phyloP scores from a whole-genome alignment of 2,113 vertebrate genomes.

The Sakesphorus luctuosus region DNA sequence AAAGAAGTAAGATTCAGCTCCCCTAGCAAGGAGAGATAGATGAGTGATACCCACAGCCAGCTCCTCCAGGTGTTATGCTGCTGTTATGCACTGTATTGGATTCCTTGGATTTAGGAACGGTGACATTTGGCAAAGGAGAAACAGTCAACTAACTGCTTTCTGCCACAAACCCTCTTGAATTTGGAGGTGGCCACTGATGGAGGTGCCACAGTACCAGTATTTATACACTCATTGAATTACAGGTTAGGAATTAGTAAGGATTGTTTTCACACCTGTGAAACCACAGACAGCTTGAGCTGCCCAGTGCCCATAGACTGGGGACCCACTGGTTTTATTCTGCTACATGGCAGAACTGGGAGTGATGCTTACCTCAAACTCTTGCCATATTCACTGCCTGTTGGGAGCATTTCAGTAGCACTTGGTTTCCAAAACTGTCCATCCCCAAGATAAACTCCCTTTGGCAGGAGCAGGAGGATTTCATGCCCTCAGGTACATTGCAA shows the following conservation, averaged over 20 bases:
- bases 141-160: neutral
- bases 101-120: neutral
- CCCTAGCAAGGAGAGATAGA: neutral
- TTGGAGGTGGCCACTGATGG: neutral
- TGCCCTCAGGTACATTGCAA: neutral
- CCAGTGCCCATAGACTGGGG: neutral
- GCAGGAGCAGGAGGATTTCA: neutral
- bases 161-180: neutral
- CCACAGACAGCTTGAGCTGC: neutral
- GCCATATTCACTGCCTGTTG: neutral
- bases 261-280: neutral
- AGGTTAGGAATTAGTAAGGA: neutral
- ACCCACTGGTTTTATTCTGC: neutral
- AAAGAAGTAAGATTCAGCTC: neutral
- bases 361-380: rapidly evolving
- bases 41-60: neutral
- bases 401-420: neutral
- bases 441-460: neutral
- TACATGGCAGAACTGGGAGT: rapidly evolving
- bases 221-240: neutral
- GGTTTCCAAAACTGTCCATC: neutral
- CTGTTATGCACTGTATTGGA: neutral
- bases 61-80: rapidly evolving
- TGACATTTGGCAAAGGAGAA: neutral
- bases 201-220: neutral